Percentiles rank a stretch among this genome's conserved stretches.
These are phyloP conservation scores for Isaurus tuberculatus DNA, from an alignment of 92 coral and sea anemone species.

Conservation along the genomic window DNA sequence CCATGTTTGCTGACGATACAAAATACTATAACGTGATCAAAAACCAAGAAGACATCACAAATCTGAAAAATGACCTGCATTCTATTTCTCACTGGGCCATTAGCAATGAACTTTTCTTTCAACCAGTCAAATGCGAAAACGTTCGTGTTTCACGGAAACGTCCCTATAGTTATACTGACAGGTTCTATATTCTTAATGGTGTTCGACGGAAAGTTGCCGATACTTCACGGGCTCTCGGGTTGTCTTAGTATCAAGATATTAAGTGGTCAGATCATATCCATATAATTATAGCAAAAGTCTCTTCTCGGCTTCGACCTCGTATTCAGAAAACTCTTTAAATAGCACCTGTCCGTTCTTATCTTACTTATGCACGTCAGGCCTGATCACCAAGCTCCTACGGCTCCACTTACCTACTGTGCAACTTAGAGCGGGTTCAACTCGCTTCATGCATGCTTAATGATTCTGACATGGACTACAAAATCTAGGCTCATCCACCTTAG, in stretches of 20 bases:
- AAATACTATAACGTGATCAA: slow-evolving; percentile 31
- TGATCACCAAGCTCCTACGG: slow-evolving; percentile 18
- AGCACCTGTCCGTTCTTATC: slow-evolving; percentile 53
- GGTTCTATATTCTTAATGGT: not conserved
- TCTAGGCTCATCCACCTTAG: too few species aligned
- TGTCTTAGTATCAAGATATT: not conserved
- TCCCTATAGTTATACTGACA: too few species aligned
- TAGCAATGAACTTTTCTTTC: too few species aligned
- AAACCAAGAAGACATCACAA: not conserved
- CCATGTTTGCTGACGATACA: slow-evolving; percentile 52
- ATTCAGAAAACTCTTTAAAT: slow-evolving; percentile 55
- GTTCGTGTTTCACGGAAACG: too few species aligned
- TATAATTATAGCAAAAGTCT: slow-evolving; percentile 1
- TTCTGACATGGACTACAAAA: too few species aligned
- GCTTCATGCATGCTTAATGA: too few species aligned
- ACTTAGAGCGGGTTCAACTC: not conserved
- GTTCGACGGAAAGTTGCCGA: not conserved
- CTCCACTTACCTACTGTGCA: slow-evolving; percentile 14
- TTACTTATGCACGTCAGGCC: slow-evolving; percentile 40
- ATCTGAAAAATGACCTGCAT: too few species aligned
- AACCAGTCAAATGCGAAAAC: too few species aligned
- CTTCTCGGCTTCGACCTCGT: slow-evolving; percentile 18
- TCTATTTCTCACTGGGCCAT: too few species aligned
- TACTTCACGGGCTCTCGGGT: not conserved
- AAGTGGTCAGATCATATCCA: slow-evolving; percentile 1